Evolutionary conservation across 2,113 vertebrate genomes (phyloP).

Genomic region (Xenopus borealis): DNA sequence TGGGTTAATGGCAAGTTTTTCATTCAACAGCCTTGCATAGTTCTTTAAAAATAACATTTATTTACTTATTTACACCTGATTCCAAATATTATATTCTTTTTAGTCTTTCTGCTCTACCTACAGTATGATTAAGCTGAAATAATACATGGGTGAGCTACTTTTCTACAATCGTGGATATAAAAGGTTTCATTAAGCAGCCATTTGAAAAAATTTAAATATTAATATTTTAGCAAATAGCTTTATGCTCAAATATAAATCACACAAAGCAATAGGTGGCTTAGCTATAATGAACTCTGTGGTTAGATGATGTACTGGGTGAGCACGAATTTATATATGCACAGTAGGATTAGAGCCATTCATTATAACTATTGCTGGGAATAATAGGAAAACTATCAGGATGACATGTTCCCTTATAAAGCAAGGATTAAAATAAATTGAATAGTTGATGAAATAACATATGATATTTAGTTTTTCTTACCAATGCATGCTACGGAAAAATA

Average conservation of each 20-base stretch:
- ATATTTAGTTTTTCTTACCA: no score
- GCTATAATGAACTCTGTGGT: slow-evolving; percentile 38
- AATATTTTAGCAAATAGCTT: neutral
- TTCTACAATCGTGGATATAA: neutral
- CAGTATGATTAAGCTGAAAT: neutral
- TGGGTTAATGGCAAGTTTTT: no score
- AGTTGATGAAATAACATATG: neutral
- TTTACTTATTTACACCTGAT: no score
- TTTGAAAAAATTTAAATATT: neutral
- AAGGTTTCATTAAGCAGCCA: neutral
- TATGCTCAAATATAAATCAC: neutral
- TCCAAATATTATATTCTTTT: no score
- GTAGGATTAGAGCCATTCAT: slow-evolving; percentile 36
- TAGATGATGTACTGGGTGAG: slow-evolving; percentile 44
- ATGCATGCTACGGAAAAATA: no score
- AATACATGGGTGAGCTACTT: neutral
- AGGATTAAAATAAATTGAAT: slow-evolving; percentile 5
- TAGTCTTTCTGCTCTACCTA: neutral
- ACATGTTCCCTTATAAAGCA: neutral
- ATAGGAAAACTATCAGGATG: slow-evolving; percentile 18
- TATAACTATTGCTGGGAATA: neutral
- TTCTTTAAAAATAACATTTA: no score
- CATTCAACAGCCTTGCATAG: no score
- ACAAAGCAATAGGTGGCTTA: neutral
- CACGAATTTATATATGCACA: slow-evolving; percentile 15